Base-by-base conservation (phyloP, 1,140 invertebrate genomes). In the Tyrophagus putrescentiae region DNA sequence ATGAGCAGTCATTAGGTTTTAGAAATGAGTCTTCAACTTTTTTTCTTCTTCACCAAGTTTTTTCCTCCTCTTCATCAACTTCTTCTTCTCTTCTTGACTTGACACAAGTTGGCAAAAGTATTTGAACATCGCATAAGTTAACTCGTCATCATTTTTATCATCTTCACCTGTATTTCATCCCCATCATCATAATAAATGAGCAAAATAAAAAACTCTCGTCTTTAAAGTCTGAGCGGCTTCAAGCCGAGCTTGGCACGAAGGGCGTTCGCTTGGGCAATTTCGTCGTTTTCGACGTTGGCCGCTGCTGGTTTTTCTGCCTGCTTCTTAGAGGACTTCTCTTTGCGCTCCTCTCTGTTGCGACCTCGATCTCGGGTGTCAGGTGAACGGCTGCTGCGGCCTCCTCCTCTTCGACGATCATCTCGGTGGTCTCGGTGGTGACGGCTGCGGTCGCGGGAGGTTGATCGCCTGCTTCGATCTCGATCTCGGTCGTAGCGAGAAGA, bases 201-300 rank as follows among this genome's bases (percentile, higher is more conserved):
- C n/a, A n/a, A n/a, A n/a, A n/a, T n/a, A n/a, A n/a, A n/a, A 31
- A 41, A n/a, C 1, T 28, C 2, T 3, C 34, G 23, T 1, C 3
- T 2, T 64, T 60, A 67, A 23, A 53, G 67, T 50, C 70, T 67
- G 3, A 79, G 66, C 29, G 77, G 77, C 52, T 75, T 71, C 58
- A 79, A 59, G 29, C 77, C 77, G 16, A 79, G 66, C 64, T 73
- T 75, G 9, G 75, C 74, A 57, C 77, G 66, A 18, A 78, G 65
- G 62, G 73, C 74, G 71, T 79, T 79, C 3, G 74, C 71, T 65
- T 78, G 76, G 48, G 68, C 71, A 61, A 79, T 75, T 65, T 78
- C 75, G 34, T 64, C 39, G n/a, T n/a, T n/a, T n/a, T n/a, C n/a
- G 28, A 65, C 29, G n/a, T 60, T 41, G 13, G 44, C 34, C n/a